Base-by-base conservation (phyloP, 2,888 invertebrate species). In the Leptinotarsa tumamoca region DNA sequence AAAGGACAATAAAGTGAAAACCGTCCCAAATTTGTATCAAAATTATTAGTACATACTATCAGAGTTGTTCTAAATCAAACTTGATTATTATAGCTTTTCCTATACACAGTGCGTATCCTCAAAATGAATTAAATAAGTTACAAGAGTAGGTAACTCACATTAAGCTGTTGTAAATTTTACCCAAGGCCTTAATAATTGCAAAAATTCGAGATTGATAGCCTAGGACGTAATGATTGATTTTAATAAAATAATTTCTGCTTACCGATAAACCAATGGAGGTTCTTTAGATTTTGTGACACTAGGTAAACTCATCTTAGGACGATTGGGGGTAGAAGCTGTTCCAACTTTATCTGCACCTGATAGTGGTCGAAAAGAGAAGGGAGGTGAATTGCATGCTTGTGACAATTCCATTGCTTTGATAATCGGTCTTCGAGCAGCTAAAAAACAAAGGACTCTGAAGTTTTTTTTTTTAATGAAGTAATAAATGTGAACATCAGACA, bases 231-330 rank as follows among this genome's bases (percentile, higher is more conserved):
- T 18, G 13, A 10, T 3, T 14, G 4, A 23, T 58, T 10, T 15
- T 15, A 21, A 58, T 15, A 27, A 15, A 14, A 15, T 58, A 23
- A 21, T 23, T 5, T 14, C 7, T 54, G 54, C 85, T 83, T 81
- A 88, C 87, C 86, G 85, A 72, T 86, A 84, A 73, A 86, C 86
- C 66, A 86, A 84, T 56, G 85, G 82, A 49, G 86, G 83, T 76
- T 88, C 87, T 61, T 86, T 83, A 52, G 84, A 80, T 79, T 86
- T 85, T 50, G 83, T 82, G 71, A 85, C 83, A 73, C 85, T 82
- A 21, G 88, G 88, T 72, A 88, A 79, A 67, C 84, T 86, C 88
- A 88, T 88, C 83, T 88, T 88, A 50, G 87, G 86, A 74, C 87
- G 82, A 77, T 82, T 85, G 15, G 84, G 79, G 43, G 83, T 76